Evolutionary conservation across 2,888 invertebrate species (phyloP), one percentile per base, ranked within the genome.

Genomic region (Dascillus cervinus): DNA sequence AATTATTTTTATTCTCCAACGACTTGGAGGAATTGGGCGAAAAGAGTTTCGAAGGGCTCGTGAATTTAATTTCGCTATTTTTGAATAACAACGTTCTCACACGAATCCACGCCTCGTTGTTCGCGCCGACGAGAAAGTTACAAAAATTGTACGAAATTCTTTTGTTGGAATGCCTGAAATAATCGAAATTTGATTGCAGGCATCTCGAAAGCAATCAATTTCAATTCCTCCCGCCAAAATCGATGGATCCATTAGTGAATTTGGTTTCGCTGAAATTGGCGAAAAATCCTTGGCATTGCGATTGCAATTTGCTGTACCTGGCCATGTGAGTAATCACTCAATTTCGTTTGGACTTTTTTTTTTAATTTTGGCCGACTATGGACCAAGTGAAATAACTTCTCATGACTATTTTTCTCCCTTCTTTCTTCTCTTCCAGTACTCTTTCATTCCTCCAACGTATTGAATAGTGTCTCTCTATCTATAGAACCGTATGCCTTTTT

Each of bases 231-330:
- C 81, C 82, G 2, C 70, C 76, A 1, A 75, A 79, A 37, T 71
- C 77, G 2, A 60, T 85, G 37, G 82, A 82, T 52, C 70, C 70
- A 30, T 67, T 79, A 46, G 69, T 72, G 1, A 71, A 74, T 39
- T 63, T 86, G 26, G 69, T 73, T 3, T 75, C 79, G 26, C 71
- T 85, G 5, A 81, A 81, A 52, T 60, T 86, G 15, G 78, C 79
- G 1, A 77, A 80, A 46, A 86, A 86, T 59, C 82, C 83, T 1
- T 85, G 85, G 85, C 80, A 83, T 52, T 86, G 86, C 50, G 83
- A 85, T 55, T 85, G 86, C 52, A 75, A 77, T 44, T 75, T 79
- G 15, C 66, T 80, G 2, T 84, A 84, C 55, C 70, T 85, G 37
- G 77, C 83, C 2, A 70, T 72, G 77, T 85, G 66, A 71, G 73